A percentile compares a stretch with the other conserved stretches of the same genome.
Conservation (phyloP, 2,797 vertebrate genomes). For the Neopelma chrysocephalum region DNA sequence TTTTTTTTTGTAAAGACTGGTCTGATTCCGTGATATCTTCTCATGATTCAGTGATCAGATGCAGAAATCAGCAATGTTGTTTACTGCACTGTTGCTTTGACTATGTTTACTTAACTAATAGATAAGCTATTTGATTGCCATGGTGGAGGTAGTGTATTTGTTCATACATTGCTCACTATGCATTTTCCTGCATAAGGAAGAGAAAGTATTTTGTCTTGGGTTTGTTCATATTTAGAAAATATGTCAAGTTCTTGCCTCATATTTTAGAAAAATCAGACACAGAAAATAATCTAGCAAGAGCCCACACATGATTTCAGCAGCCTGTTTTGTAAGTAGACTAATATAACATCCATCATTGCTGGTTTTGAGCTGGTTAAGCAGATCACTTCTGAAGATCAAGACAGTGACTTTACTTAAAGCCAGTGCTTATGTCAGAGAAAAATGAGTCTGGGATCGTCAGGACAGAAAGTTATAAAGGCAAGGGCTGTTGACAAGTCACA, state of each 20-base stretch:
- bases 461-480: neutral
- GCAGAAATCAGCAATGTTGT: neutral
- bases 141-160: neutral
- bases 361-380: neutral
- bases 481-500: neutral
- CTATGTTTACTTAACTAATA: neutral
- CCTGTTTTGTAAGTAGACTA: neutral
- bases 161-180: neutral
- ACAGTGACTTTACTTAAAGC: neutral
- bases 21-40: neutral
- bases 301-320: neutral
- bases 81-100: neutral
- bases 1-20: neutral
- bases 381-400: neutral
- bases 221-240: neutral
- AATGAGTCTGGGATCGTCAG: neutral
- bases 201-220: neutral
- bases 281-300: neutral
- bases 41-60: neutral
- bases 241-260: neutral
- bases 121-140: neutral
- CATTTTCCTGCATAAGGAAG: neutral
- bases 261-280: neutral
- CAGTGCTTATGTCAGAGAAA: neutral
- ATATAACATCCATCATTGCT: neutral